Base-by-base conservation (phyloP, 2,888 invertebrate species). In the Sinotaia quadrata region DNA sequence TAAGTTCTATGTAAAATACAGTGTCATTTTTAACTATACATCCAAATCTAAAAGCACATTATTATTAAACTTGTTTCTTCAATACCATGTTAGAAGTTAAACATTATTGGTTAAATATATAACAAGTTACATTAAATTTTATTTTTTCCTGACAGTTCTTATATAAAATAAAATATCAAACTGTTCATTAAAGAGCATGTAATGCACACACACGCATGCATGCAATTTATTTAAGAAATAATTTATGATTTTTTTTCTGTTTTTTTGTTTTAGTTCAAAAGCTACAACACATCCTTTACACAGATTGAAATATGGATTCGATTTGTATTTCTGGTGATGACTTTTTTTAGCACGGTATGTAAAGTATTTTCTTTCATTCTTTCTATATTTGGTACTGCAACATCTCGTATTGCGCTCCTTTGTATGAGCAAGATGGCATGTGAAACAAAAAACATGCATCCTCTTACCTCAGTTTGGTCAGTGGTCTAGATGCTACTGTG, bases 261-360 rank as follows among this genome's bases (percentile, higher is more conserved):
- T 47, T 63, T 74, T 75, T 78, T 71, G 77, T 92, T 92, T 70
- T 91, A 97, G 97, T 96, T 97, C 87, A 96, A 96, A 89, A 96
- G 94, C 3, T 98, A 97, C 89, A 97, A 96, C 89, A 95, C 97
- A 57, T 94, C 94, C 12, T 98, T 97, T 87, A 97, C 97, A 36
- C 96, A 97, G 90, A 93, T 98, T 87, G 97, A 98, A 90, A 95
- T 98, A 73, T 98, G 97, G 96, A 96, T 98, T 87, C 91, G 98
- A 78, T 94, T 97, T 87, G 94, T 97, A 82, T 98, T 97, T 89
- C 90, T 97, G 61, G 89, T 96, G 51, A 91, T 94, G 49, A 94
- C 96, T 1, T 97, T 98, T 87, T 89, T 93, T 69, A 92, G 95
- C 44, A 93, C 94, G 80, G 97, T 97, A n/a, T n/a, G n/a, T n/a